Evolutionary conservation across 2,797 vertebrate genomes (phyloP), one percentile per base, ranked within the genome.

Genomic region (Gobio occitaniae): DNA sequence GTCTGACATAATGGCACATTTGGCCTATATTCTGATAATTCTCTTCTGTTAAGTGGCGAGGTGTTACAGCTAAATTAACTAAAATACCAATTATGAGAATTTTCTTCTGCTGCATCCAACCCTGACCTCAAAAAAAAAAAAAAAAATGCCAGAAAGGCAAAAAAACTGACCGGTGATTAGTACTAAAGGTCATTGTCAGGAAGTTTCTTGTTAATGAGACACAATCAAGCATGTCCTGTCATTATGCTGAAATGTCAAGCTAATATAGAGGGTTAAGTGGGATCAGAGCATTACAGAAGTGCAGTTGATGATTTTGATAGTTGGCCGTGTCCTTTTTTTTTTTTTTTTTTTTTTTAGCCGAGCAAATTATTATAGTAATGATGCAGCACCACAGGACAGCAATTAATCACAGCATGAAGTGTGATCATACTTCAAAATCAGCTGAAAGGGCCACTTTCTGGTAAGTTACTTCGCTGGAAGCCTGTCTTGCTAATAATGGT

Each of bases 401-500:
- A 77, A 54, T 59, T 77, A 59, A 77, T 77, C 75, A 77, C 54
- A 61, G 21, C 52, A 8, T 77, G 36, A 25, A 59, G 54, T 41
- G 21, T 77, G 21, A 77, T 77, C 36, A 44, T 77, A 59, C 75
- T 77, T 61, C 13, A 77, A 77, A 77, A 77, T 59, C 75, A 77
- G 32, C 32, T n/a, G 19, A 77, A 59, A 77, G 32, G 74, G 74
- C 21, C 32, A 59, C 50, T 59, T 11, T 21, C 17, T 77, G 0
- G 32, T 41, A 77, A 41, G 52, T 16, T 75, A 44, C 41, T 32
- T 32, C 5, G 13, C 25, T 52, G 25, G 15, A 16, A 75, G 8
- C 29, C 15, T 74, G 25, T 52, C 8, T 52, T 29, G 47, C 21
- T 71, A 71, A 15, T 15, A 25, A 48, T 72, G 70, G n/a, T 48